Evolutionary conservation across 2,888 invertebrate genomes (phyloP), one percentile per base, ranked within the genome.

Genomic region (Lithophane semibrunnea): DNA sequence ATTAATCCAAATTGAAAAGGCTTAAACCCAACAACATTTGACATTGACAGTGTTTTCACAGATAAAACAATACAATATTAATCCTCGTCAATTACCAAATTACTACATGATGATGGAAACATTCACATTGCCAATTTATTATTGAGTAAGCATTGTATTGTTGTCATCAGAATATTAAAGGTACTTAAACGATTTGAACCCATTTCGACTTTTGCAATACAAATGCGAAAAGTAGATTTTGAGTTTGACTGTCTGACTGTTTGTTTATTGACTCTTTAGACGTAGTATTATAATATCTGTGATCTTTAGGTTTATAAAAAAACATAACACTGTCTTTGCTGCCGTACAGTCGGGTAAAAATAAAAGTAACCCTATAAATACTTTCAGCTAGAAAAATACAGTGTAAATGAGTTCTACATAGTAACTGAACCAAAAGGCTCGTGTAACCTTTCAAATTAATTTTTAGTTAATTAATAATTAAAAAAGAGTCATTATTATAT

Each of bases 11-110:
- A 67, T 54, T 84, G 58, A 70, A 82, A 67, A 74, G 56, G 65
- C 54, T 73, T 61, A 75, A 58, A 18, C 18, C 44, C 58, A 10
- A 61, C 65, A 74, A 76, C 64, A 75, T 81, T 75, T 85, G 82
- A 77, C 77, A 78, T 77, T 80, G 73, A 74, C 74, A 83, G 61
- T 76, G 52, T 60, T 70, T 82, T 72, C 74, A 74, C 56, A 71
- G 63, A 75, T 80, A 56, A 66, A 70, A 79, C 69, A 63, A 47
- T 78, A 56, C 61, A 70, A 44, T 63, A 60, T 80, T 66, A 82
- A 70, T 44, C 49, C 56, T 44, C 24, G 9, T 49, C 54, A 66
- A 60, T 71, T 29, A 82, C n/a, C 52, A 60, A 81, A 71, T 64
- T 18, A 58, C 10, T 12, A 58, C 37, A 42, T 81, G 60, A 67